Percentiles rank a stretch among this genome's conserved stretches.
Evolutionary conservation across 1,140 invertebrate species (phyloP).

Genomic region (Aphidius ervi): DNA sequence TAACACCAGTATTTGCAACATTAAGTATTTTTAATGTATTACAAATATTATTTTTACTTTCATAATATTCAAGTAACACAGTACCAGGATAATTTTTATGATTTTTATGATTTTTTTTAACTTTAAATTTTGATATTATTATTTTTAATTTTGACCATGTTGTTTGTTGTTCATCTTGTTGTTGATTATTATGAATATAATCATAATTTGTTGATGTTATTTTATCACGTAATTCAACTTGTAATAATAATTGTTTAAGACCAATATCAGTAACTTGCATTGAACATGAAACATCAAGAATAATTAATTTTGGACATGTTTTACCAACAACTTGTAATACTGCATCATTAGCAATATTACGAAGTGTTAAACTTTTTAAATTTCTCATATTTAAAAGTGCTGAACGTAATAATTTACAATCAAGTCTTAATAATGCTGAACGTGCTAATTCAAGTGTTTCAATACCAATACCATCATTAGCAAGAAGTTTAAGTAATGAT

Average conservation of each 20-base stretch:
- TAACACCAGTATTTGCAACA: slow-evolving; percentile 51
- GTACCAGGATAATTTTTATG: slow-evolving; percentile 31
- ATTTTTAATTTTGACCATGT: slow-evolving; percentile 45
- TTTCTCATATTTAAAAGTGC: slow-evolving; percentile 46
- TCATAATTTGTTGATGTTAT: not conserved
- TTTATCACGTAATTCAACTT: slow-evolving; percentile 49
- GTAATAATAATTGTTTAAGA: slow-evolving; percentile 47
- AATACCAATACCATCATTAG: slow-evolving; percentile 46
- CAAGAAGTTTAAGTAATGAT: slow-evolving; percentile 46
- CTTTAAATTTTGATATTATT: slow-evolving; percentile 35
- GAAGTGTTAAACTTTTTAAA: slow-evolving; percentile 44
- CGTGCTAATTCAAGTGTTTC: slow-evolving; percentile 48
- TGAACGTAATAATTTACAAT: slow-evolving; percentile 47
- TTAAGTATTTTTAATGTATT: slow-evolving; percentile 47
- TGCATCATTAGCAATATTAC: slow-evolving; percentile 51
- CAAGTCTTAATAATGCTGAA: slow-evolving; percentile 47
- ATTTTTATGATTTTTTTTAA: slow-evolving; percentile 31
- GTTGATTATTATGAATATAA: not conserved
- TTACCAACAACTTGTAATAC: slow-evolving; percentile 49
- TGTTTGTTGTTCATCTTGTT: slow-evolving; percentile 32
- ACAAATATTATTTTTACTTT: slow-evolving; percentile 47
- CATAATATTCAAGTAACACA: slow-evolving; percentile 47
- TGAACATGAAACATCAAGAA: slow-evolving; percentile 52
- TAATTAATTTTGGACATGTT: slow-evolving; percentile 45
- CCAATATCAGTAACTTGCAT: slow-evolving; percentile 52